Conservation (phyloP, 2,888 invertebrate species). For the Eulithis testata region DNA sequence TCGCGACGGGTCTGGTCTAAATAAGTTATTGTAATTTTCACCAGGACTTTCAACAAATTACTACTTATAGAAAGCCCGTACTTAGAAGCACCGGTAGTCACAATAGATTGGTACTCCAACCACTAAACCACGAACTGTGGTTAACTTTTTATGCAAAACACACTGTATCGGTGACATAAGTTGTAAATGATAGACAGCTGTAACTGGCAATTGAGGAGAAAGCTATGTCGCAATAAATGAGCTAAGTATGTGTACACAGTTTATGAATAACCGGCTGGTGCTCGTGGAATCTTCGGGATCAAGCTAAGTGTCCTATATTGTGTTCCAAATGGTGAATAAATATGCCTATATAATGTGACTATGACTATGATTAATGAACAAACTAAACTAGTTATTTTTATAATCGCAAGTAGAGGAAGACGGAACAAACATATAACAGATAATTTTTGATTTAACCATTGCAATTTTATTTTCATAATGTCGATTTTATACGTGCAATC, state of each 20-base stretch:
- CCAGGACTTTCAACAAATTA: slow-evolving; percentile 11
- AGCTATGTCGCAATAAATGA: slow-evolving; percentile 74
- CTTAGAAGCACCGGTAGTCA: slow-evolving; percentile 22
- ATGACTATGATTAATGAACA: too few species aligned
- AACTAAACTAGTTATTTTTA: too few species aligned
- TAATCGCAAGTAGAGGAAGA: too few species aligned
- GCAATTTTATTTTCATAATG: too few species aligned
- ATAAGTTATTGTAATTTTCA: slow-evolving; percentile 6
- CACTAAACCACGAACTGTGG: slow-evolving; percentile 29
- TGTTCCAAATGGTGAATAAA: too few species aligned
- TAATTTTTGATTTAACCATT: too few species aligned
- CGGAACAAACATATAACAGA: too few species aligned
- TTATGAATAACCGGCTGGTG: slow-evolving; percentile 8
- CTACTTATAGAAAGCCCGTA: slow-evolving; percentile 28
- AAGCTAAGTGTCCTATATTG: too few species aligned
- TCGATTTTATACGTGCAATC: too few species aligned
- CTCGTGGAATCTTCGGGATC: neutral
- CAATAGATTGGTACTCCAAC: slow-evolving; percentile 21
- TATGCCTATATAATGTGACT: too few species aligned
- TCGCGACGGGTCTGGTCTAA: too few species aligned
- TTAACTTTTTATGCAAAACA: slow-evolving; percentile 34
- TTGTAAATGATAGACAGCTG: slow-evolving; percentile 39
- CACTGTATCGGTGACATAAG: slow-evolving; percentile 41
- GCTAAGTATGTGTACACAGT: slow-evolving; percentile 35
- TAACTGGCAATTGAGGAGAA: slow-evolving; percentile 66